Percentiles rank a stretch among this genome's conserved stretches.
These are phyloP conservation scores for Stictonetta naevosa DNA, from an alignment of 2,113 vertebrate genomes.

Conservation along the genomic window DNA sequence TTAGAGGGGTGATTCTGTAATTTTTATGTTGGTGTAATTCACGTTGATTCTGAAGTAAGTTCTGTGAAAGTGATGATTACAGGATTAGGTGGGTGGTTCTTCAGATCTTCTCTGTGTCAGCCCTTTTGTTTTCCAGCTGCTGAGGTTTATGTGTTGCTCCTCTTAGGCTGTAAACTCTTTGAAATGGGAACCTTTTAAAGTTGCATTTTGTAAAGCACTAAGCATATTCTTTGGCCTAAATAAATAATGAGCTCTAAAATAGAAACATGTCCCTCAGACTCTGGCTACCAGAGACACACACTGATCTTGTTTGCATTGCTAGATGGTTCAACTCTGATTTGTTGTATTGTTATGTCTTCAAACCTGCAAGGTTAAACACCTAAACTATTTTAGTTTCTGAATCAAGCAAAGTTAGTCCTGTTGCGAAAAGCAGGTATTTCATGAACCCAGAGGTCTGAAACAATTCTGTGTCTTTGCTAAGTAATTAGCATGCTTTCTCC, in stretches of 20 bases:
- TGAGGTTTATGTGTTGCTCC: background rate
- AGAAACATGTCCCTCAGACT: background rate
- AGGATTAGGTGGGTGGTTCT: background rate
- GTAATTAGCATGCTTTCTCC: constrained; percentile 51
- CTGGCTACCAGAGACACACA: background rate
- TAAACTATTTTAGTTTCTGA: constrained; percentile 4
- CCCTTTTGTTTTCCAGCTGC: background rate
- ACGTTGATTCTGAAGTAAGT: background rate
- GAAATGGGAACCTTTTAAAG: background rate
- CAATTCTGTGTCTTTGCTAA: constrained; percentile 30
- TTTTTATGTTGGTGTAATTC: background rate
- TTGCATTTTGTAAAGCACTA: background rate
- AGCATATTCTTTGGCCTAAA: background rate
- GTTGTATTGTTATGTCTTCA: background rate
- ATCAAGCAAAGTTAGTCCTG: background rate
- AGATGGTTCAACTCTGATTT: background rate
- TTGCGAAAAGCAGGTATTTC: background rate
- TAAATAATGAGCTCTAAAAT: background rate
- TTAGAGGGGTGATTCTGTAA: background rate
- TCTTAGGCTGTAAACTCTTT: background rate
- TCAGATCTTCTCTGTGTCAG: background rate
- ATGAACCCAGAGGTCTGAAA: constrained; percentile 47
- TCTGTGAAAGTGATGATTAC: background rate
- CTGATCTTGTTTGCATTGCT: background rate
- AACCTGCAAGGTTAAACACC: background rate